phyloP scores from a whole-genome alignment of 2,797 vertebrate genomes.

The Dendrocincla fuliginosa region DNA sequence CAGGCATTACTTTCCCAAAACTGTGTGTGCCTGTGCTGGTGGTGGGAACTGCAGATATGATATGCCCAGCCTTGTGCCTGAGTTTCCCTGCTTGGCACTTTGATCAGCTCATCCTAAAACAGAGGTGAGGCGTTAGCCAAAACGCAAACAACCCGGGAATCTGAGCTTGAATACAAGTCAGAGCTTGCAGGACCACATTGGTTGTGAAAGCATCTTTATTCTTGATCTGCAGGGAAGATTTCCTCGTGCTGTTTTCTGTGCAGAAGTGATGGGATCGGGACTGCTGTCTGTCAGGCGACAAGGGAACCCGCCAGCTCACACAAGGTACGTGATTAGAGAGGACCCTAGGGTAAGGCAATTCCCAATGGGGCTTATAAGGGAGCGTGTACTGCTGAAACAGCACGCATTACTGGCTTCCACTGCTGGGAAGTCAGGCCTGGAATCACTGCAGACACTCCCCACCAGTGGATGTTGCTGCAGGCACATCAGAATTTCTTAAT shows the following conservation, averaged over 20 bases:
- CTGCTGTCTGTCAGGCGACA: not conserved
- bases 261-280: constrained; percentile 14
- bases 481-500: constrained; percentile 73
- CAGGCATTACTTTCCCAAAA: not conserved
- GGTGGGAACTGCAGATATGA: fast-evolving
- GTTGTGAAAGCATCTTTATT: not conserved
- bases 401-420: not conserved
- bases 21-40: fast-evolving
- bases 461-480: constrained; percentile 70
- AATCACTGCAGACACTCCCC: constrained; percentile 33
- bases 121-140: fast-evolving
- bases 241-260: not conserved
- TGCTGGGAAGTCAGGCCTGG: not conserved
- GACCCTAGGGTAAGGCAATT: not conserved
- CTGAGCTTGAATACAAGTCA: not conserved
- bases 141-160: not conserved
- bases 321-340: constrained; percentile 50
- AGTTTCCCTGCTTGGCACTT: not conserved
- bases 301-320: not conserved
- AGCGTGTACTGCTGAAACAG: not conserved
- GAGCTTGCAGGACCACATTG: not conserved
- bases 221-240: not conserved
- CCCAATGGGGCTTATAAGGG: constrained; percentile 3
- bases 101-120: not conserved
- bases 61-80: fast-evolving